These are phyloP conservation scores for Patella caerulea DNA, from an alignment of 2,888 invertebrate species.

Conservation along the genomic window DNA sequence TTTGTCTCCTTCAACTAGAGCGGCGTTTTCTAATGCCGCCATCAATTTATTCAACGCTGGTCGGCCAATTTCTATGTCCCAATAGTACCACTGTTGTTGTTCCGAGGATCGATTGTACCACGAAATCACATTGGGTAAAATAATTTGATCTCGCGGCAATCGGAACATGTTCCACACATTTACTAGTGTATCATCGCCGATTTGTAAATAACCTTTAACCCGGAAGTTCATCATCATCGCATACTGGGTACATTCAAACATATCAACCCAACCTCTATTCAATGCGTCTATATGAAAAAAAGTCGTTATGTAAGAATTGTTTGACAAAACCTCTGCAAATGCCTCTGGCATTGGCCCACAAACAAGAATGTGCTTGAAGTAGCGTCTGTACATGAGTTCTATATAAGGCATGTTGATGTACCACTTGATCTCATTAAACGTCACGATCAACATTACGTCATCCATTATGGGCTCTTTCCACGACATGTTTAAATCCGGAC, in stretches of 20 bases:
- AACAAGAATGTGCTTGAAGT: background rate
- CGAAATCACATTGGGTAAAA: background rate
- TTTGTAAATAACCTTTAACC: constrained; percentile 29
- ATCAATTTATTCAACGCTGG: background rate
- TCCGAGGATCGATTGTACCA: background rate
- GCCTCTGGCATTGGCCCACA: background rate
- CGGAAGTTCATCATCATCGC: constrained; percentile 24
- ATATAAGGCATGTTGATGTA: constrained; percentile 3
- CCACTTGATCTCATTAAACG: constrained; percentile 2
- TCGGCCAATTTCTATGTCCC: background rate
- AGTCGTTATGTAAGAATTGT: background rate
- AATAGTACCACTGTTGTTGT: background rate
- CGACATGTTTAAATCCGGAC: background rate
- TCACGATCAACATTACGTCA: constrained; percentile 7
- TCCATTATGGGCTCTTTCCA: background rate
- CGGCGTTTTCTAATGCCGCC: background rate
- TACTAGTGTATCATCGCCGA: constrained; percentile 26
- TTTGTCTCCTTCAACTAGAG: background rate
- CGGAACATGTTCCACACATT: constrained; percentile 21
- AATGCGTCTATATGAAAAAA: constrained; percentile 19
- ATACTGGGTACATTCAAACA: constrained; percentile 26
- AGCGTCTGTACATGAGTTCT: constrained; percentile 7
- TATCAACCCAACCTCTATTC: constrained; percentile 15
- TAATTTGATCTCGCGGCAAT: constrained; percentile 11
- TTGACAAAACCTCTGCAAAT: background rate